A percentile compares a stretch with the other conserved stretches of the same genome.
phyloP scores from a whole-genome alignment of 2,113 vertebrate species.

The Echinops telfairi region DNA sequence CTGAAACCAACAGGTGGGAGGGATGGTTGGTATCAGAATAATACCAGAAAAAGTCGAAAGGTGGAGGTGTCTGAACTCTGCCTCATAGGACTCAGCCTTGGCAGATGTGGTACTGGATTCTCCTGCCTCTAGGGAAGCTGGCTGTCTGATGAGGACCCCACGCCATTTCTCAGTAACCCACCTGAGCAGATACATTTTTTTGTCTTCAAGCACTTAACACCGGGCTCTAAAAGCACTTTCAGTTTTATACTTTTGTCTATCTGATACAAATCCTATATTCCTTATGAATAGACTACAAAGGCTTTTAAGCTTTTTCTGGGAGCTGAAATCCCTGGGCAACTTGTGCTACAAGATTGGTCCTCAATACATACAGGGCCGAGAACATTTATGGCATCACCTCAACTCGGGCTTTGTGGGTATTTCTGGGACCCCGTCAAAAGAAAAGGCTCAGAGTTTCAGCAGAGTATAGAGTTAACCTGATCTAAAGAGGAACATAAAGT shows the following conservation, averaged over 20 bases:
- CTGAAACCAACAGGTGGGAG: too few species aligned
- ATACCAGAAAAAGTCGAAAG: too few species aligned
- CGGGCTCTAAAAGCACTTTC: background rate
- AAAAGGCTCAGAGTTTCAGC: background rate
- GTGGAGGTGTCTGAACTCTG: background rate
- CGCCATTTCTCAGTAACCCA: background rate
- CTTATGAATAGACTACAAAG: background rate
- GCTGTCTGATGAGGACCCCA: too few species aligned
- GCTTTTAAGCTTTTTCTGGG: background rate
- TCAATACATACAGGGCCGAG: background rate
- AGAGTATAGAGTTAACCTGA: background rate
- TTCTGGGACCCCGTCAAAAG: background rate
- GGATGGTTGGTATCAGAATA: too few species aligned
- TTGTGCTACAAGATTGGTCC: background rate
- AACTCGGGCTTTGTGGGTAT: background rate
- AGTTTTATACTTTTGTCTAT: background rate
- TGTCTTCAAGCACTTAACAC: background rate
- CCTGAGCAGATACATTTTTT: background rate
- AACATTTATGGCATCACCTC: background rate
- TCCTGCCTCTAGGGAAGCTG: too few species aligned
- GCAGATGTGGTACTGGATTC: too few species aligned
- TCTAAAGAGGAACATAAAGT: background rate
- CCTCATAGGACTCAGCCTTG: too few species aligned
- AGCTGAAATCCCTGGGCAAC: background rate
- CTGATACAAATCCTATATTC: background rate